Conservation (phyloP, 2,797 vertebrate genomes). For the Brachyrhaphis roseni region DNA sequence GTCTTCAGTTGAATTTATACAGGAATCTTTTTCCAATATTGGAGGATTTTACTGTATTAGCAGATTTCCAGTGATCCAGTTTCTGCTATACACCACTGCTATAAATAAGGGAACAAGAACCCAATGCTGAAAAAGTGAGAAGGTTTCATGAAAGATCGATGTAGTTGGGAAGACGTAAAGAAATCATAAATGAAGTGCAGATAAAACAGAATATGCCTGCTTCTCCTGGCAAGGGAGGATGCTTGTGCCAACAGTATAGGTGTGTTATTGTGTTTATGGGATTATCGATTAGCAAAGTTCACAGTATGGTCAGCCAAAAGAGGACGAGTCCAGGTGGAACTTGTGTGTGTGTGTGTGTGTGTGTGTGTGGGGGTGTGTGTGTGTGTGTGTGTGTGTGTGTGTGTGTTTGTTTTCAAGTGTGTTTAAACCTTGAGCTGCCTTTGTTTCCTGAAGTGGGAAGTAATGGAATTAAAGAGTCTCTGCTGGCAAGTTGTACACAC, state of each 20-base stretch:
- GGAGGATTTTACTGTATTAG: background rate
- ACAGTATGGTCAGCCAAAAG: slow-evolving; percentile 37
- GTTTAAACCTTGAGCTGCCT: slow-evolving; percentile 31
- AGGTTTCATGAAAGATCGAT: background rate
- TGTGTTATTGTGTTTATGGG: slow-evolving; percentile 7
- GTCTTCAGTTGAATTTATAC: background rate
- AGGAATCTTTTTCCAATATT: background rate
- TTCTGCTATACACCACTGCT: background rate
- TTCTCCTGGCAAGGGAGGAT: background rate
- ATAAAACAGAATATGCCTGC: background rate
- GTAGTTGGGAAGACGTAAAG: background rate
- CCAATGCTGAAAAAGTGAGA: background rate
- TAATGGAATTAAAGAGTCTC: slow-evolving; percentile 44
- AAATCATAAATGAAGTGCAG: background rate
- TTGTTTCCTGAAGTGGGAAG: slow-evolving; percentile 31
- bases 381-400: too few species aligned
- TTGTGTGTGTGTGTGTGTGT: background rate
- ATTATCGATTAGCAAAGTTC: slow-evolving; percentile 22
- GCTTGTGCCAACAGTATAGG: slow-evolving; percentile 3
- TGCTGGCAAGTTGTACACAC: slow-evolving; percentile 21
- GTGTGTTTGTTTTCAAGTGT: slow-evolving; percentile 20
- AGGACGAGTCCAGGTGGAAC: slow-evolving; percentile 6
- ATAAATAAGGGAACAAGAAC: background rate
- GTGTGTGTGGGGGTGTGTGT: too few species aligned
- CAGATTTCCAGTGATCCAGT: background rate